Evolutionary conservation across 2,797 vertebrate genomes (phyloP).

Genomic region (Anableps anableps): DNA sequence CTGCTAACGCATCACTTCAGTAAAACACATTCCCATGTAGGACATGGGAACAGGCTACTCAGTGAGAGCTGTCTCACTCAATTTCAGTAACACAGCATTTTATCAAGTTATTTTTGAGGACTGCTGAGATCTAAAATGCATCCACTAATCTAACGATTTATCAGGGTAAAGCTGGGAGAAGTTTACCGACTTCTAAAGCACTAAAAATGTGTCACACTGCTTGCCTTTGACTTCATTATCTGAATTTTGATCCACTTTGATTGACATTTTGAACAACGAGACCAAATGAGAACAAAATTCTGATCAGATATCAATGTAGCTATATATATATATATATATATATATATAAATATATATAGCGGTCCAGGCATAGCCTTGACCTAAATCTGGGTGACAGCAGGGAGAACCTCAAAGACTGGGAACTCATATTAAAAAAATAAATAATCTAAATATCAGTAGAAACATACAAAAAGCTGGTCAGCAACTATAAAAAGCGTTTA

Average conservation of each 20-base stretch:
- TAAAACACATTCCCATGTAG: slow-evolving; percentile 16
- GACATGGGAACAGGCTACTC: not conserved
- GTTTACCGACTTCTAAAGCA: not conserved
- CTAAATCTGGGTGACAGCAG: too few species aligned
- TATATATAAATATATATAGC: too few species aligned
- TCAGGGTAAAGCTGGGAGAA: slow-evolving; percentile 60
- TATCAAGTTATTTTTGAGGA: slow-evolving; percentile 62
- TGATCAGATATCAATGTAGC: too few species aligned
- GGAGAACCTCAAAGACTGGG: too few species aligned
- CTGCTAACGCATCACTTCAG: slow-evolving; percentile 20
- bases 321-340: too few species aligned
- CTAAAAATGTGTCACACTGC: too few species aligned
- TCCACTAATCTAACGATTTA: slow-evolving; percentile 50
- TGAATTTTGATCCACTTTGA: not conserved
- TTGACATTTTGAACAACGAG: not conserved
- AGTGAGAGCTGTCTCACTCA: slow-evolving; percentile 1
- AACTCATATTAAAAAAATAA: too few species aligned
- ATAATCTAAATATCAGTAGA: too few species aligned
- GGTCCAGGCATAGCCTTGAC: too few species aligned
- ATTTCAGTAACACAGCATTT: not conserved
- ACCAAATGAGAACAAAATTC: too few species aligned
- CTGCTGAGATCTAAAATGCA: slow-evolving; percentile 25
- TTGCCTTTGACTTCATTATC: not conserved
- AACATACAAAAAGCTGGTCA: too few species aligned
- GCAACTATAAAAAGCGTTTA: too few species aligned